Conservation (phyloP, 2,113 vertebrate genomes). For the Ia io region DNA sequence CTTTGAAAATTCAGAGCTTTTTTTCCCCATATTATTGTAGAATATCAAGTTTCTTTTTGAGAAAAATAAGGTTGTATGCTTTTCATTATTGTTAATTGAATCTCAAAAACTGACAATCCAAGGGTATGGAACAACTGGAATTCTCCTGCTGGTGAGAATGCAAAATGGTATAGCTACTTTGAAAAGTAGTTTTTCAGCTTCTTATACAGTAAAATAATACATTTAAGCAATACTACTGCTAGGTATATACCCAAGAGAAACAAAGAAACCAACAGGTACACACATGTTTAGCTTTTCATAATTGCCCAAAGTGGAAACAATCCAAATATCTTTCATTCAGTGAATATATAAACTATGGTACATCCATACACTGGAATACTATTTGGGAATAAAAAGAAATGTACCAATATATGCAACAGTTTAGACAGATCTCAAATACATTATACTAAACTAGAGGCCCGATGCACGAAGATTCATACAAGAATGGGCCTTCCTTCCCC, state of each 20-base stretch:
- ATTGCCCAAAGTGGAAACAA: neutral
- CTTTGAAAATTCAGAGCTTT: neutral
- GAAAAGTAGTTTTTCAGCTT: neutral
- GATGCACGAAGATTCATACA: no score
- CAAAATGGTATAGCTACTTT: neutral
- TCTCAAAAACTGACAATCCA: neutral
- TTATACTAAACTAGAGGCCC: neutral
- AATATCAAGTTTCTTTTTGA: slow-evolving; percentile 30
- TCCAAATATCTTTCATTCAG: neutral
- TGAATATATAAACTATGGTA: neutral
- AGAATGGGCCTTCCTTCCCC: no score
- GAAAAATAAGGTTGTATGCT: neutral
- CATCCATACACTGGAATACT: neutral
- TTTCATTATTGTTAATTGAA: slow-evolving; percentile 18
- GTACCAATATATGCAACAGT: neutral
- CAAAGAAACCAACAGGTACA: neutral
- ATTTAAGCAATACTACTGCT: neutral
- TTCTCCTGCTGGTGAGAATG: neutral
- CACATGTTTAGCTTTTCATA: neutral
- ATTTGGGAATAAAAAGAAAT: neutral
- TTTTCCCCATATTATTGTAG: neutral
- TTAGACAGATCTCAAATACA: neutral
- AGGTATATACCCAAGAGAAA: slow-evolving; percentile 16
- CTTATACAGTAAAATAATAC: neutral
- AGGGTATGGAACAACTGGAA: neutral